Base-by-base conservation (phyloP, 2,113 vertebrate species). In the Sigmodon hispidus region DNA sequence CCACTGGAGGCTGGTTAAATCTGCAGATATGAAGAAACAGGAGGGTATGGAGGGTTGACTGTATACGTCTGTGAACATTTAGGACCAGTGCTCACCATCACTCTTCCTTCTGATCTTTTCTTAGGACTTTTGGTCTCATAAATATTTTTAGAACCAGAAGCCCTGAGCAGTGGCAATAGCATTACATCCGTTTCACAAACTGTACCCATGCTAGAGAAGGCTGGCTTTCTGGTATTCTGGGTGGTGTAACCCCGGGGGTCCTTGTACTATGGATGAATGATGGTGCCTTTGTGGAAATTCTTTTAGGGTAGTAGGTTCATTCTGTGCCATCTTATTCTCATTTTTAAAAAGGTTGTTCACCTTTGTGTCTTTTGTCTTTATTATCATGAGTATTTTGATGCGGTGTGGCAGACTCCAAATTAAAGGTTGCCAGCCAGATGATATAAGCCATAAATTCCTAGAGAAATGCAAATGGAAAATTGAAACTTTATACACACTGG, bases 391-490 rank as follows among this genome's bases (percentile, higher is more conserved):
- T 93, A 80, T 96, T 94, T 94, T 91, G 48, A 10, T 92, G 93
- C 75, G 76, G n/a, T 73, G 13, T 86, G 40, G 36, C 36, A 81
- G 57, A 90, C 2, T 90, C 40, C 95, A 90, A 94, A 93, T 95
- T 57, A 92, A 94, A 96, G 63, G 36, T 55, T 86, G 40, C 96
- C 80, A 92, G 52, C 93, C 45, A 67, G 16, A 52, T 85, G 45
- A 43, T 26, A 59, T 93, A 94, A 92, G 88, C 12, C 67, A 85
- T 72, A 90, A 95, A 92, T 81, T 55, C 79, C 36, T 65, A 85
- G 75, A 95, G 48, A 91, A 95, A 92, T 90, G 34, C 48, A 93
- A 93, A 69, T 3, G 5, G 34, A 7, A n/a, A 43, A 43, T 0
- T n/a, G 34, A 75, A 79, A 91, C 7, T 67, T 91, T 29, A 22